phyloP scores from a whole-genome alignment of 1,140 invertebrate genomes.

The Danaus melanippus region DNA sequence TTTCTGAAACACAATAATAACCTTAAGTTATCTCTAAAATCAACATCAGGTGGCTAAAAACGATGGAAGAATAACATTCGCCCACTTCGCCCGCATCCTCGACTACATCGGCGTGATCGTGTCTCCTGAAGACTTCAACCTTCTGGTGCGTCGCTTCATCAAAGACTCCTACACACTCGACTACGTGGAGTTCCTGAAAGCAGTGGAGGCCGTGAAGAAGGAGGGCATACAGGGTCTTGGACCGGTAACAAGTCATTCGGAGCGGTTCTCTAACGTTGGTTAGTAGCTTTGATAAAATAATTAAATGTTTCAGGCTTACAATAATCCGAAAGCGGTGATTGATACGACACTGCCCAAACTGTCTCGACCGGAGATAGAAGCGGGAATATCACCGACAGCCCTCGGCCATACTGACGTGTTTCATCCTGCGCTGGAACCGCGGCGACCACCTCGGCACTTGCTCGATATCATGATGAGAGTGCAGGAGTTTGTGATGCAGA shows the following conservation, averaged over 20 bases:
- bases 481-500: slow-evolving; percentile 75
- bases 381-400: slow-evolving; percentile 60
- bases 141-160: slow-evolving; percentile 78
- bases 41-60: slow-evolving; percentile 77
- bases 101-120: slow-evolving; percentile 77
- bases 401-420: slow-evolving; percentile 73
- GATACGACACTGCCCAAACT: slow-evolving; percentile 78
- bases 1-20: too few species aligned
- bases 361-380: slow-evolving; percentile 75
- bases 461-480: slow-evolving; percentile 70
- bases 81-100: slow-evolving; percentile 80
- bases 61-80: slow-evolving; percentile 78
- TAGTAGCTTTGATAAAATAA: background rate
- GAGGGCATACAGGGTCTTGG: slow-evolving; percentile 73
- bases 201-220: slow-evolving; percentile 73
- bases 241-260: slow-evolving; percentile 50
- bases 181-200: slow-evolving; percentile 77
- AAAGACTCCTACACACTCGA: slow-evolving; percentile 81
- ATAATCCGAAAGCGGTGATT: slow-evolving; percentile 70
- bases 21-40: background rate
- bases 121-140: slow-evolving; percentile 76
- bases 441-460: slow-evolving; percentile 48
- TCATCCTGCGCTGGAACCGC: slow-evolving; percentile 70
- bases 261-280: background rate
- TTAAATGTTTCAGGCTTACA: slow-evolving; percentile 52